Evolutionary conservation across 2,888 invertebrate species (phyloP).

Genomic region (Heteropelma amictum): DNA sequence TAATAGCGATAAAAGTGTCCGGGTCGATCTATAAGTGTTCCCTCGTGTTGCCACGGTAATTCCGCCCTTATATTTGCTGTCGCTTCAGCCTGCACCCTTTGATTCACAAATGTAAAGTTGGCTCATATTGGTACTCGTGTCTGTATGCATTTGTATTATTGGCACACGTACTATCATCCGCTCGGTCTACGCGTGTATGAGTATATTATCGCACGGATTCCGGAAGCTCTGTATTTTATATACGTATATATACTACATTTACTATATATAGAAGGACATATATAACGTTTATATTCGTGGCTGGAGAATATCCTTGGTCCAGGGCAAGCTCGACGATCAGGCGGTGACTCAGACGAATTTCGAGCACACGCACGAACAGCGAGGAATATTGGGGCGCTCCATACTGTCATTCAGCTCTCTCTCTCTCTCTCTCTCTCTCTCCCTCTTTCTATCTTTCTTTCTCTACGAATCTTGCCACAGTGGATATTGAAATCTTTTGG

Average conservation of each 20-base stretch:
- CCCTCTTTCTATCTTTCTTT: slow-evolving; percentile 22
- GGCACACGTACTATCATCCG: not conserved
- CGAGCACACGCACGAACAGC: slow-evolving; percentile 44
- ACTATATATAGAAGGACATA: not conserved
- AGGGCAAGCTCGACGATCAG: slow-evolving; percentile 27
- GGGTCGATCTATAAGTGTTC: too few relatives aligned
- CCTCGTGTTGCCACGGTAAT: too few relatives aligned
- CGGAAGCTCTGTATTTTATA: not conserved
- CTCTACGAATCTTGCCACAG: slow-evolving; percentile 32
- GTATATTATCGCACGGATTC: not conserved
- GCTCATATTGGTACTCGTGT: too few relatives aligned
- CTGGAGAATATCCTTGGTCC: not conserved
- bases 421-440: slow-evolving; percentile 16
- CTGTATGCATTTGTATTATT: too few relatives aligned
- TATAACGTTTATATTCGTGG: slow-evolving; percentile 22
- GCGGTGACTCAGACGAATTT: slow-evolving; percentile 23
- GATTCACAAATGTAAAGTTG: too few relatives aligned
- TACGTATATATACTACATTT: not conserved
- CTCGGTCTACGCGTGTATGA: not conserved
- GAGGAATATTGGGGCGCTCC: slow-evolving; percentile 48
- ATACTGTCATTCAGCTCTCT: not conserved
- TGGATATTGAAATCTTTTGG: slow-evolving; percentile 55
- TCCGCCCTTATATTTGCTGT: too few relatives aligned
- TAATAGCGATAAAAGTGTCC: too few relatives aligned
- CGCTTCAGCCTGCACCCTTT: too few relatives aligned